These are phyloP conservation scores for honey bee (Apis mellifera) DNA, from an alignment of 1,140 invertebrate species.

Conservation along the genomic window DNA sequence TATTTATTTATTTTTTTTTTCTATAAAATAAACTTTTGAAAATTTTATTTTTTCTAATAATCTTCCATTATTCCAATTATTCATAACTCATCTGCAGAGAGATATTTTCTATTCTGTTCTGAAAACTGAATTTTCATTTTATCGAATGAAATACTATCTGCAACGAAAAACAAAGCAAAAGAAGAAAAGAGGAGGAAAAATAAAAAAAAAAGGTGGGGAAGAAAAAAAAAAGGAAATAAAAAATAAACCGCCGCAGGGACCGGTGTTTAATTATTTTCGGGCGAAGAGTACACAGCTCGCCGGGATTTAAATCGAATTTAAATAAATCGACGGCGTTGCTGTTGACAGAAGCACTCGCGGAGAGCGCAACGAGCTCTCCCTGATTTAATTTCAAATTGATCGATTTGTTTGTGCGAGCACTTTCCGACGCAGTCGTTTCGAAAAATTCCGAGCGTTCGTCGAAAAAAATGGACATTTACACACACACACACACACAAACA, in stretches of 20 bases:
- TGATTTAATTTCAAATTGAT: conserved; percentile 44
- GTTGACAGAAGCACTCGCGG: conserved; percentile 25
- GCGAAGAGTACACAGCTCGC: conserved; percentile 6
- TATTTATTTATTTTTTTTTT: too few species aligned
- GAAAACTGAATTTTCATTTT: neutral
- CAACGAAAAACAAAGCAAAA: neutral
- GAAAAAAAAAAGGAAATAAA: neutral
- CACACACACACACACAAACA: neutral
- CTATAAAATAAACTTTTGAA: too few species aligned
- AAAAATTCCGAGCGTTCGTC: conserved; percentile 22
- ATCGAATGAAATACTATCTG: neutral
- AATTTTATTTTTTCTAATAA: too few species aligned
- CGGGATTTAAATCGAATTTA: conserved; percentile 42
- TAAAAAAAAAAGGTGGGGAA: neutral
- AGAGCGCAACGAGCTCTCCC: conserved; percentile 27
- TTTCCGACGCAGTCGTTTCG: conserved; percentile 21
- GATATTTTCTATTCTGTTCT: too few species aligned
- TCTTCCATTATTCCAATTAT: too few species aligned
- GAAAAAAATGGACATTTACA: conserved; percentile 25
- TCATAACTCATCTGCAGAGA: too few species aligned
- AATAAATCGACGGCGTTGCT: conserved; percentile 24
- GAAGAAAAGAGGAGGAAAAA: neutral
- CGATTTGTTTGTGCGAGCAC: conserved; percentile 42
- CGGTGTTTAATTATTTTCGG: conserved; percentile 36
- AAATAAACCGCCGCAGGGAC: neutral